A percentile compares a stretch with the other conserved stretches of the same genome.
Conservation (phyloP, 2,888 invertebrate species). For the Anaspis maculata region DNA sequence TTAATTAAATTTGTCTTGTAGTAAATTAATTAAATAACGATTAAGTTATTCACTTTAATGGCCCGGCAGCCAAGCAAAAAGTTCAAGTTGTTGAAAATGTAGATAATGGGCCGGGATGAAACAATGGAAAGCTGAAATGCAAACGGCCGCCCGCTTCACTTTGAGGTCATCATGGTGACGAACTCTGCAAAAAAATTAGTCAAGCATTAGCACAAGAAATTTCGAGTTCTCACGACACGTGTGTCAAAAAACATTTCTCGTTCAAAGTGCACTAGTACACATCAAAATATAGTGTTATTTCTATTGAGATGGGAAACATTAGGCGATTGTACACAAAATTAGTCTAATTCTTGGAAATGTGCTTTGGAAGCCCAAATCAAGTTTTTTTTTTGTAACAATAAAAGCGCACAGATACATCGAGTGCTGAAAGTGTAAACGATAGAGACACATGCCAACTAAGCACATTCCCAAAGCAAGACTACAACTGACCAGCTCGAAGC, state of each 20-base stretch:
- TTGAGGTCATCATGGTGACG: slow-evolving; percentile 99
- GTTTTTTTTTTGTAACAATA: slow-evolving; percentile 11
- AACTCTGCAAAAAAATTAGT: slow-evolving; percentile 73
- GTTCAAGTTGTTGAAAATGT: slow-evolving; percentile 40
- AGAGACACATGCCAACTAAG: slow-evolving; percentile 24
- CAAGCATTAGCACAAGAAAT: slow-evolving; percentile 1
- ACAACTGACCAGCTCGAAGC: slow-evolving; percentile 45
- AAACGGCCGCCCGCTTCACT: slow-evolving; percentile 73
- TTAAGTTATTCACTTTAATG: slow-evolving; percentile 40
- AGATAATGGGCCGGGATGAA: slow-evolving; percentile 41
- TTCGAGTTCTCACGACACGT: too few species aligned
- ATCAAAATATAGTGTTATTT: too few species aligned
- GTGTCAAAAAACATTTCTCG: too few species aligned
- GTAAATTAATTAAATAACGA: slow-evolving; percentile 37
- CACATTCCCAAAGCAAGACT: slow-evolving; percentile 30
- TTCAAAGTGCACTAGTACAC: too few species aligned
- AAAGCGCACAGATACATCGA: slow-evolving; percentile 10
- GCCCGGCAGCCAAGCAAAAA: slow-evolving; percentile 40
- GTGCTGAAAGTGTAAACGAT: too few species aligned
- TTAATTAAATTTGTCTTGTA: slow-evolving; percentile 20
- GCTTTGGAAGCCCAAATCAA: slow-evolving; percentile 14
- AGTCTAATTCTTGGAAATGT: slow-evolving; percentile 17
- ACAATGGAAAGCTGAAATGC: slow-evolving; percentile 44
- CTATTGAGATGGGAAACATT: too few species aligned
- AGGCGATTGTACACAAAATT: too few species aligned